These are phyloP conservation scores for Thecophora atra DNA, from an alignment of 2,888 invertebrate species.

Conservation along the genomic window DNA sequence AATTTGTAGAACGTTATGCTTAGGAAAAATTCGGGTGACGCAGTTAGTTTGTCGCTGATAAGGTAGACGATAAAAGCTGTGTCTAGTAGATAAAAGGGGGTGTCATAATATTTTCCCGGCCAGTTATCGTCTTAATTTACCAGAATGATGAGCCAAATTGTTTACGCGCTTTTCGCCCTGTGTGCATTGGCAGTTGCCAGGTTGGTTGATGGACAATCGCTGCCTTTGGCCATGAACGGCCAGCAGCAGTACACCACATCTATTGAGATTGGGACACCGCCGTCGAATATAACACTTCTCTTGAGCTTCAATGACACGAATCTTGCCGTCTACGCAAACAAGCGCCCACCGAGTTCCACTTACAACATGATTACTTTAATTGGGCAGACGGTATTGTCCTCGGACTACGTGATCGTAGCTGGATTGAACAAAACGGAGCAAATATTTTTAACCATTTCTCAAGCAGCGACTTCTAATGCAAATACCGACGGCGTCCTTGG, in stretches of 20 bases:
- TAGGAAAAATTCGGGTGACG: too few species aligned
- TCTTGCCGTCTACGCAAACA: conserved; percentile 59
- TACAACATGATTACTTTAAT: not conserved
- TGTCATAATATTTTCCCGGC: too few species aligned
- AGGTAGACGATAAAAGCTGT: too few species aligned
- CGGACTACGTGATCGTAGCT: not conserved
- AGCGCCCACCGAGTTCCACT: not conserved
- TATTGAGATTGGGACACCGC: conserved; percentile 88
- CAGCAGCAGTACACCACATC: conserved; percentile 96
- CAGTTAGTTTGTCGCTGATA: too few species aligned
- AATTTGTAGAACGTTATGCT: too few species aligned
- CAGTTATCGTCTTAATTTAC: not conserved
- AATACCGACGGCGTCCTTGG: conserved; percentile 3
- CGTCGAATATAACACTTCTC: conserved; percentile 90
- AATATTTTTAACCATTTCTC: not conserved
- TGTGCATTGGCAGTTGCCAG: not conserved
- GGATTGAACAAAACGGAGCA: not conserved
- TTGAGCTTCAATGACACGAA: conserved; percentile 76
- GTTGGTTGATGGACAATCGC: not conserved
- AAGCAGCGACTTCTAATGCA: not conserved
- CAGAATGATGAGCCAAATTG: not conserved
- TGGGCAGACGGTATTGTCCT: not conserved
- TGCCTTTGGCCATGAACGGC: conserved; percentile 74
- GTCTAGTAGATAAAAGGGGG: too few species aligned
- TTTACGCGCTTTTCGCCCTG: not conserved